phyloP scores from a whole-genome alignment of 2,888 invertebrate species.

The Sarcophaga subvicina region DNA sequence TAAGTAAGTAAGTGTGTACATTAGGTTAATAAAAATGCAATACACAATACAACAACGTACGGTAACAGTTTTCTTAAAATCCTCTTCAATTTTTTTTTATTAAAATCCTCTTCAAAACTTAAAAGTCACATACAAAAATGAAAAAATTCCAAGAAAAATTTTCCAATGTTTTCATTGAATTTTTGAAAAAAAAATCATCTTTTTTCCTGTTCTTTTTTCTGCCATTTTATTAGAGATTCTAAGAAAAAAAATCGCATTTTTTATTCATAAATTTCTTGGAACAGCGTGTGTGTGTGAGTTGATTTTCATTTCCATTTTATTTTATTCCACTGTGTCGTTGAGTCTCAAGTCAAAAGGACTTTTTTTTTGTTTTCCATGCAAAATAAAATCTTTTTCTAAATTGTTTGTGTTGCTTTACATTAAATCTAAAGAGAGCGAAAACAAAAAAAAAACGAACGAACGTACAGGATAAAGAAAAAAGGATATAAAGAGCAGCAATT shows the following conservation, averaged over 20 bases:
- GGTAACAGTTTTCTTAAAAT: no score
- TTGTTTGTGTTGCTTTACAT: not conserved
- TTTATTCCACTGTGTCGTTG: not conserved
- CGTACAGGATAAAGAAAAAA: conserved; percentile 22
- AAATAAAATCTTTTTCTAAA: not conserved
- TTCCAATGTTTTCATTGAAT: not conserved
- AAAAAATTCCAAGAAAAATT: not conserved
- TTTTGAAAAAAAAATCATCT: not conserved
- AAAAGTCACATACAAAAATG: not conserved
- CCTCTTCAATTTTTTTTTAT: not conserved
- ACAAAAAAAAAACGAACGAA: not conserved
- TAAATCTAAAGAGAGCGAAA: not conserved
- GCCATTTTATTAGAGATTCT: not conserved
- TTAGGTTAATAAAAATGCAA: not conserved
- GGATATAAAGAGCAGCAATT: not conserved
- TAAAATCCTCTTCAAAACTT: conserved; percentile 27
- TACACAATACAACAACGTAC: no score
- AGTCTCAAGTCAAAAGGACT: conserved; percentile 26
- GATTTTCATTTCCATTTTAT: conserved; percentile 29
- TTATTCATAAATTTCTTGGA: conserved; percentile 3
- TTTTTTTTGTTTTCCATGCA: not conserved
- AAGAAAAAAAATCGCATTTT: not conserved
- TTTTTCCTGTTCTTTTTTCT: not conserved
- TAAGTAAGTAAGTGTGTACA: conserved; percentile 12
- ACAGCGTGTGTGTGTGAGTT: not conserved